Evolutionary conservation across 2,888 invertebrate species (phyloP).

Genomic region (Salticus scenicus): DNA sequence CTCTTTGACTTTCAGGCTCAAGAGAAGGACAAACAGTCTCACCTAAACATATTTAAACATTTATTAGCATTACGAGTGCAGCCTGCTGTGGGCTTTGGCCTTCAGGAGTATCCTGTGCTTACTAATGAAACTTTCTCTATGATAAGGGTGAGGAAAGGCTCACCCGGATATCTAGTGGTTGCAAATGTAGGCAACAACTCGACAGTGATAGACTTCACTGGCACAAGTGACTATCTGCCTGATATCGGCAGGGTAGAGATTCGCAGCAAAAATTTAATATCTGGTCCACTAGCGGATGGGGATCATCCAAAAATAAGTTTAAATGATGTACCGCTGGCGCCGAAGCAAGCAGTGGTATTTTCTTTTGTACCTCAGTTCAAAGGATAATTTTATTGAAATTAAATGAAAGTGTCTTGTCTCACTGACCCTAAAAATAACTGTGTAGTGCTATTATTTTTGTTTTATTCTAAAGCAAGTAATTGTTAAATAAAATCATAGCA

Average conservation of each 20-base stretch:
- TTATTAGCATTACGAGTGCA: conserved; percentile 67
- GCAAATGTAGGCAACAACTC: conserved; percentile 81
- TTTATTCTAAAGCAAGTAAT: too few species aligned
- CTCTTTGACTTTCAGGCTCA: conserved; percentile 55
- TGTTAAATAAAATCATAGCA: too few species aligned
- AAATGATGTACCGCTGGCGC: conserved; percentile 39
- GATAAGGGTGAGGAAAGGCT: conserved; percentile 67
- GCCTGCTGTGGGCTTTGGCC: conserved; percentile 70
- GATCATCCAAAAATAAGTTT: conserved; percentile 62
- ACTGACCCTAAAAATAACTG: too few species aligned
- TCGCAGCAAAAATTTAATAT: conserved; percentile 36
- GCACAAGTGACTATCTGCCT: conserved; percentile 34
- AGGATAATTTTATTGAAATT: conserved; percentile 11
- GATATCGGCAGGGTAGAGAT: conserved; percentile 63
- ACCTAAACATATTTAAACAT: conserved; percentile 69
- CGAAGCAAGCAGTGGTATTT: conserved; percentile 61
- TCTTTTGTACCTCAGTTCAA: conserved; percentile 66
- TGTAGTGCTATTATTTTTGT: too few species aligned
- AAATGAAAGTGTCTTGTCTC: too few species aligned
- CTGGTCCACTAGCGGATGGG: conserved; percentile 37
- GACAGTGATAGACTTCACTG: conserved; percentile 79
- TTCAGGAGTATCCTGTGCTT: conserved; percentile 30
- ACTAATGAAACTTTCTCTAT: conserved; percentile 64
- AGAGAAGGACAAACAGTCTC: conserved; percentile 56
- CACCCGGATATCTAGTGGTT: conserved; percentile 82